Base-by-base conservation (phyloP, 2,888 invertebrate species). In the Andrena bucephala region DNA sequence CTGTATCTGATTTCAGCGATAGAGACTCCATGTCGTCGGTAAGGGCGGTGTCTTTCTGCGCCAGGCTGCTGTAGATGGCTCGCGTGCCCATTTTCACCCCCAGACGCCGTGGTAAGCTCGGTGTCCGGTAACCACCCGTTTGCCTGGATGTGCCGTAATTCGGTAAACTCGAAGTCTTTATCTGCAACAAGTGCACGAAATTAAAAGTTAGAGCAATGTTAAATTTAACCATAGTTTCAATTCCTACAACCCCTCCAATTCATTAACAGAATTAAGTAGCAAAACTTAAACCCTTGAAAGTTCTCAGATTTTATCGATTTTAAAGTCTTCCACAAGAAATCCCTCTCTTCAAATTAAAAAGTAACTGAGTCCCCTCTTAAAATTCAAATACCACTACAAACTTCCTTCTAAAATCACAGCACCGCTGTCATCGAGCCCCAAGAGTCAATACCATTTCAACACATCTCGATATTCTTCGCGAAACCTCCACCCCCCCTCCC, bases 31-130 rank as follows among this genome's bases (percentile, higher is more conserved):
- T 80, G 63, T 94, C 94, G 90, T 94, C 93, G 91, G 91, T 89
- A 91, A 93, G 85, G 60, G 85, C 89, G 89, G 90, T 87, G 87
- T 93, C 93, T 59, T 91, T 89, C 59, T 91, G 92, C 13, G 86
- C 83, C 4, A 91, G 81, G 33, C 91, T 91, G 63, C 93, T 93
- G 92, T 95, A 95, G 89, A 96, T 96, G 10, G 96, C 96, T 89
- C 96, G 95, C 8, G 96, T 96, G 10, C 96, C 97, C 97, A 97
- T 97, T 94, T 96, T 96, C 2, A 97, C 97, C 2, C 97, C 96
- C 88, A 95, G 95, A 82, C 96, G 94, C 87, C 96, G 93, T 1
- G 92, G 92, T 48, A 93, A 88, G 70, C 92, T 93, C 2, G 93
- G 93, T 0, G 92, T 92, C 5, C 93, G 91, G 63, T 91, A 91